These are phyloP conservation scores for Colinus virginianus DNA, from an alignment of 2,113 vertebrate genomes.

Conservation along the genomic window DNA sequence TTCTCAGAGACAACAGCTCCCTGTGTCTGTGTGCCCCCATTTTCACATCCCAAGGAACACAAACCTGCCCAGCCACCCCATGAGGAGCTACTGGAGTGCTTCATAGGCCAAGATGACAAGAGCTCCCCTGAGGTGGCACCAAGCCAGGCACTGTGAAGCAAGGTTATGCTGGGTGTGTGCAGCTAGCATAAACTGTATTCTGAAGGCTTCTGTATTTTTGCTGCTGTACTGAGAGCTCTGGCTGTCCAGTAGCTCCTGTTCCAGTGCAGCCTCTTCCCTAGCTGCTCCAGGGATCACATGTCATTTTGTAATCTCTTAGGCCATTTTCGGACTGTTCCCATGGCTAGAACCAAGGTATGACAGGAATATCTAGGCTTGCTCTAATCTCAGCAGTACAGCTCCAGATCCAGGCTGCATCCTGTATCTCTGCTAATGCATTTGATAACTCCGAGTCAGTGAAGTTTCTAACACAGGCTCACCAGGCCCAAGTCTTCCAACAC, in stretches of 20 bases:
- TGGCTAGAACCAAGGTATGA: not conserved
- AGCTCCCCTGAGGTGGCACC: not conserved
- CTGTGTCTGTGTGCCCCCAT: not conserved
- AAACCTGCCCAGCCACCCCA: not conserved
- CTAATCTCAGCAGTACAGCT: not conserved
- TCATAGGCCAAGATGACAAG: rapidly evolving
- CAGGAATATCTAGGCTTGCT: not conserved
- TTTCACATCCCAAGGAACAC: not conserved
- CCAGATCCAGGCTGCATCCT: not conserved
- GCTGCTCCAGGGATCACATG: not conserved
- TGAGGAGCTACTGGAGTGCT: not conserved
- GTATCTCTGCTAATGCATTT: not conserved
- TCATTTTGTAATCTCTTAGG: not conserved
- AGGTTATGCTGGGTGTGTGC: not conserved
- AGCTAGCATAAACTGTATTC: not conserved
- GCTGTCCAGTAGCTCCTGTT: not conserved
- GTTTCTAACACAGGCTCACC: not conserved
- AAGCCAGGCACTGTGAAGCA: not conserved
- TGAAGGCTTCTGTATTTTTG: not conserved
- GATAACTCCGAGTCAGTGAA: not conserved
- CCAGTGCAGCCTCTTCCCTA: not conserved
- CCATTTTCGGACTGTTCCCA: not conserved
- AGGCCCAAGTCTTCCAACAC: not conserved
- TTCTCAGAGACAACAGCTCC: not conserved
- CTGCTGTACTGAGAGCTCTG: not conserved